Evolutionary conservation across 1,140 invertebrate genomes (phyloP), one percentile per base, ranked within the genome.

Genomic region (Homarus americanus): DNA sequence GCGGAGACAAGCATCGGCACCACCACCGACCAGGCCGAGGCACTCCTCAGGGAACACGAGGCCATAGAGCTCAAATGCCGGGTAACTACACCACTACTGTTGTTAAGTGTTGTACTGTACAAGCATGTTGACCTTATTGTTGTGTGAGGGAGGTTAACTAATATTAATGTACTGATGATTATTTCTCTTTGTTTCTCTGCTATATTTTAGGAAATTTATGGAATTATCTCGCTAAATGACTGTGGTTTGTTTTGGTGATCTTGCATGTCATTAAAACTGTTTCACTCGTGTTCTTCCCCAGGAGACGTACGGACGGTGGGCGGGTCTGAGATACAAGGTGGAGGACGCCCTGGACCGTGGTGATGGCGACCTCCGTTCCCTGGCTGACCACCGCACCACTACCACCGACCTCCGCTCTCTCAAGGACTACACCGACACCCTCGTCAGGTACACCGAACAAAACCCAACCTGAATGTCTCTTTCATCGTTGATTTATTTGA

Each of bases 41-140:
- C 96, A 89, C 94, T 97, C 20, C 94, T 97, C 75, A 95, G 95
- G 82, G 96, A 96, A 84, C 97, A 97, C 92, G 97, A 97, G 94
- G 95, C 96, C 83, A 94, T 97, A 28, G 97, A 97, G 93, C 94
- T 97, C 88, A 96, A 97, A 93, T 97, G 97, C 93, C 96, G 96
- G 93, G 96, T 96, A 94, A 94, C 94, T 93, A 58, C 2, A 3
- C 17, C 12, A n/a, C n/a, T n/a, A n/a, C n/a, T n/a, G n/a, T n/a
- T n/a, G n/a, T n/a, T n/a, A n/a, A n/a, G n/a, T n/a, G n/a, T n/a
- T n/a, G n/a, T n/a, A n/a, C n/a, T n/a, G n/a, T n/a, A n/a, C n/a
- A n/a, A n/a, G n/a, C n/a, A n/a, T n/a, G n/a, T n/a, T n/a, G n/a
- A n/a, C n/a, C n/a, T n/a, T n/a, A n/a, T n/a, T n/a, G n/a, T n/a